Percentiles rank a stretch among this genome's conserved stretches.
Evolutionary conservation across 2,888 invertebrate genomes (phyloP).

Genomic region (Plutella xylostella): DNA sequence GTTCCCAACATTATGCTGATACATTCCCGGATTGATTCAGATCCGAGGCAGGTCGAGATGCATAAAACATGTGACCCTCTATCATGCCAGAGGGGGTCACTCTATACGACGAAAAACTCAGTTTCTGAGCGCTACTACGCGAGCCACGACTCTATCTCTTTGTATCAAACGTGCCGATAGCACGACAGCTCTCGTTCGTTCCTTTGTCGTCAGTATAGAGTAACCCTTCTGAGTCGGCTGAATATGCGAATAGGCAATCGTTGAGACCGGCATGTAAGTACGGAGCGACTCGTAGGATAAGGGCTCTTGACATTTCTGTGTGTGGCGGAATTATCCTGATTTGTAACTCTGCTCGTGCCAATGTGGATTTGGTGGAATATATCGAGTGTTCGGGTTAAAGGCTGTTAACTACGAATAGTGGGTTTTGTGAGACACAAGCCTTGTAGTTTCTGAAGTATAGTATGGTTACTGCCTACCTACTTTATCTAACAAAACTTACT

Average conservation of each 20-base stretch:
- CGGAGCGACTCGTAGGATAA: slow-evolving; percentile 19
- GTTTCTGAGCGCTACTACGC: no score
- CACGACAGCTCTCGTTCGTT: no score
- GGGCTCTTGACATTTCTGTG: slow-evolving; percentile 30
- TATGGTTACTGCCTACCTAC: neutral
- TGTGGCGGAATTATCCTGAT: slow-evolving; percentile 27
- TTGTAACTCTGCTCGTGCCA: neutral
- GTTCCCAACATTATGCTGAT: slow-evolving; percentile 5
- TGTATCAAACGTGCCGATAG: no score
- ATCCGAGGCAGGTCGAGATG: slow-evolving; percentile 42
- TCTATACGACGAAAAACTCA: no score
- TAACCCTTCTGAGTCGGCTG: slow-evolving; percentile 18
- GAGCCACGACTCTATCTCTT: no score
- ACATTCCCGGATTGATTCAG: slow-evolving; percentile 44
- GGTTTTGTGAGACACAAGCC: neutral
- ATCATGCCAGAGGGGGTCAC: slow-evolving; percentile 23
- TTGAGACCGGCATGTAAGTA: slow-evolving; percentile 12
- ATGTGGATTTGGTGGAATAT: neutral
- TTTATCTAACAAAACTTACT: no score
- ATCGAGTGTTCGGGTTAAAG: neutral
- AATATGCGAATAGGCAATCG: slow-evolving; percentile 28
- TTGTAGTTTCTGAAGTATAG: neutral
- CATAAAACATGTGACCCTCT: slow-evolving; percentile 45
- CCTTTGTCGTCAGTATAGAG: no score
- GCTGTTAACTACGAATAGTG: neutral